Percentiles rank a stretch among this genome's conserved stretches.
Conservation (phyloP, 2,113 vertebrate species). For the Bolborhynchus lineola region DNA sequence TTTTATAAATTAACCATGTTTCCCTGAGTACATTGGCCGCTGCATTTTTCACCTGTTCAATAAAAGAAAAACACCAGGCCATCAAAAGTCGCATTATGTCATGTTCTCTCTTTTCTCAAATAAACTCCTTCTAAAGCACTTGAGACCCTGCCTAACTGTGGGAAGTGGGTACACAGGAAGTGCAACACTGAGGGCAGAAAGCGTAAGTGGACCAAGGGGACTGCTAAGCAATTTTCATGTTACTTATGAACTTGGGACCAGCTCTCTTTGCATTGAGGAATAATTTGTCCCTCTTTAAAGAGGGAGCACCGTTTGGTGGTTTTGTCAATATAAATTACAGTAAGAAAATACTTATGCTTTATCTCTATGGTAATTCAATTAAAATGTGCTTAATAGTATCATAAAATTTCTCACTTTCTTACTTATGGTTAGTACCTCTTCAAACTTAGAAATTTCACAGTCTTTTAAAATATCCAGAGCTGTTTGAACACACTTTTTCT, state of each 20-base stretch:
- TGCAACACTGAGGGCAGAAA: background rate
- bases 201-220: background rate
- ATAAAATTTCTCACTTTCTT: background rate
- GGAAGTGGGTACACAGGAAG: background rate
- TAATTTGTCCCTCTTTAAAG: background rate
- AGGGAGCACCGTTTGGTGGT: background rate
- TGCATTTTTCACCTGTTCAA: constrained; percentile 96
- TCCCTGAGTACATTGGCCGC: constrained; percentile 99
- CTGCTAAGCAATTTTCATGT: background rate
- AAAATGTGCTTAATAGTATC: background rate
- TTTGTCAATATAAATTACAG: background rate
- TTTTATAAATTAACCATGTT: constrained; percentile 99
- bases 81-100: background rate
- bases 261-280: background rate
- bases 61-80: constrained; percentile 53
- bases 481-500: background rate
- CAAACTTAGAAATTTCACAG: background rate
- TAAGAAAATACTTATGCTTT: background rate
- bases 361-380: background rate
- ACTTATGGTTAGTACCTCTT: background rate
- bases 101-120: background rate
- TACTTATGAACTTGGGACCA: background rate
- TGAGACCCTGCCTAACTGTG: background rate
- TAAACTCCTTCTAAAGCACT: background rate
- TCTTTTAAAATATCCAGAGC: background rate